Percentiles rank a stretch among this genome's conserved stretches.
Evolutionary conservation across 2,888 invertebrate genomes (phyloP).

Genomic region (Tuta absoluta): DNA sequence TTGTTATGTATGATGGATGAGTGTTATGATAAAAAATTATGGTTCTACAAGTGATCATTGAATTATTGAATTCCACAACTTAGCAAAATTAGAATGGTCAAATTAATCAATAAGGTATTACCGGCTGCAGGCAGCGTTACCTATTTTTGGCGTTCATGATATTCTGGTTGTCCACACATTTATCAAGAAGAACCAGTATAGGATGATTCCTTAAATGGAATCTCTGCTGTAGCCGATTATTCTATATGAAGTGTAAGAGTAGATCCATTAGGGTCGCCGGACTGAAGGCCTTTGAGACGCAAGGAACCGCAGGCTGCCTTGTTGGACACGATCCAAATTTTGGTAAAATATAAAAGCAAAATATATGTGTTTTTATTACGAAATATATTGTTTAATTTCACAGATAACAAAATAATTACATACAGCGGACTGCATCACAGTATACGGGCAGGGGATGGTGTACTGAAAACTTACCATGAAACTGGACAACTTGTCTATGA

Average conservation of each 20-base stretch:
- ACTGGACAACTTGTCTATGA: no score
- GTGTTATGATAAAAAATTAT: slow-evolving; percentile 2
- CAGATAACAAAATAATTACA: no score
- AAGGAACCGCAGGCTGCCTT: slow-evolving; percentile 66
- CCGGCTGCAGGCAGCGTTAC: no score
- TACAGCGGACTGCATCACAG: no score
- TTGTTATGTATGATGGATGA: background rate
- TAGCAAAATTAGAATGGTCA: no score
- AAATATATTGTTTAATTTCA: slow-evolving; percentile 60
- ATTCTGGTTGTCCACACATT: background rate
- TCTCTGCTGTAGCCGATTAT: background rate
- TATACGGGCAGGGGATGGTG: no score
- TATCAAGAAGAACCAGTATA: background rate
- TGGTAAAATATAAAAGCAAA: slow-evolving; percentile 76
- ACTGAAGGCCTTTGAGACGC: slow-evolving; percentile 22
- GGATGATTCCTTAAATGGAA: background rate
- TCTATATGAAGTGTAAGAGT: slow-evolving; percentile 3
- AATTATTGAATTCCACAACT: background rate
- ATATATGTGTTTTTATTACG: slow-evolving; percentile 81
- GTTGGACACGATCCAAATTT: slow-evolving; percentile 72
- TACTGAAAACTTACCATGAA: no score
- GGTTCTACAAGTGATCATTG: background rate
- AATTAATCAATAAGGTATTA: no score
- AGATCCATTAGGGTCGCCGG: background rate
- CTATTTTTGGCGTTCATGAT: no score